These are phyloP conservation scores for Muraenolepis orangiensis DNA, from an alignment of 2,797 vertebrate species.

Conservation along the genomic window DNA sequence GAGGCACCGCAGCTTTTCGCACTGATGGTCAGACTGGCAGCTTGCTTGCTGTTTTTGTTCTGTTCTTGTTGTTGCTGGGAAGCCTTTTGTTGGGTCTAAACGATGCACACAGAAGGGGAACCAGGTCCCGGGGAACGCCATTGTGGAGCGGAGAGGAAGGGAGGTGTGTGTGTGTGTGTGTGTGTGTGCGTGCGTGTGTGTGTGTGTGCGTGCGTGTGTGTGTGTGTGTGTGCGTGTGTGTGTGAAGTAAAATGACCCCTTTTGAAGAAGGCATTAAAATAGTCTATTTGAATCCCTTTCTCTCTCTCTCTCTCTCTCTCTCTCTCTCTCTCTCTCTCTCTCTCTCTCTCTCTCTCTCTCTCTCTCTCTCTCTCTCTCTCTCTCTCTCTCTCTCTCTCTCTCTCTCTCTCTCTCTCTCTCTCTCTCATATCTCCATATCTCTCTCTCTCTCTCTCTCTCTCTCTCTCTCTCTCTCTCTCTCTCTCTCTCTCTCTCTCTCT, in stretches of 20 bases:
- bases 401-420: not conserved
- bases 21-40: too few relatives aligned
- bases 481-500: not conserved
- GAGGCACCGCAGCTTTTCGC: too few relatives aligned
- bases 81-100: conserved; percentile 47
- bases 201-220: conserved; percentile 20
- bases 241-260: conserved; percentile 46
- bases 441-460: not conserved
- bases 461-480: conserved; percentile 2
- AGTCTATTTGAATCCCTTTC: conserved; percentile 18
- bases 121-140: conserved; percentile 51
- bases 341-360: conserved; percentile 5
- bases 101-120: conserved; percentile 29
- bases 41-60: too few relatives aligned
- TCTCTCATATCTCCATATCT: not conserved
- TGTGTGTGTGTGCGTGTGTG: conserved; percentile 23
- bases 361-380: not conserved
- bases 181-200: conserved; percentile 36
- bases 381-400: conserved; percentile 15
- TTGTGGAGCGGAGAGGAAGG: conserved; percentile 34
- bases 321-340: not conserved
- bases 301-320: conserved; percentile 7
- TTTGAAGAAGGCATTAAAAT: conserved; percentile 49
- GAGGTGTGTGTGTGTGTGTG: conserved; percentile 7
- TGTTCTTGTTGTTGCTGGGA: conserved; percentile 27